Evolutionary conservation across 2,888 invertebrate genomes (phyloP).

Genomic region (Macrosiphum euphorbiae): DNA sequence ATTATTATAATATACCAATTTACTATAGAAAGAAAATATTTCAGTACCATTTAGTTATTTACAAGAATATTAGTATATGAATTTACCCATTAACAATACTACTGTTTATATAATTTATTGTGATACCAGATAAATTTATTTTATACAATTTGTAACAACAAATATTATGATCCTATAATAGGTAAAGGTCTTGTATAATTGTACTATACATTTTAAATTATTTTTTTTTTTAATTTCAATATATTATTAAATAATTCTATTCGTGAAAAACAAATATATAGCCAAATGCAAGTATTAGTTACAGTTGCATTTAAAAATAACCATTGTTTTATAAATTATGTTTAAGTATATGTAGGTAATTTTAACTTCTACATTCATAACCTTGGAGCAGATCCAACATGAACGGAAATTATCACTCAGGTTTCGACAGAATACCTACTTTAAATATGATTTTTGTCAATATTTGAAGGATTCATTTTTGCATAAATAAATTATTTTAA

Average conservation of each 20-base stretch:
- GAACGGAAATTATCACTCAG: slow-evolving; percentile 41
- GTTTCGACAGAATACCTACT: slow-evolving; percentile 41
- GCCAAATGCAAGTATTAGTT: background rate
- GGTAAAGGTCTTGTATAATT: background rate
- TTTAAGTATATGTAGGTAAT: slow-evolving; percentile 13
- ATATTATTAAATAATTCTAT: background rate
- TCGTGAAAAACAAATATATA: background rate
- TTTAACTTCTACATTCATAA: slow-evolving; percentile 37
- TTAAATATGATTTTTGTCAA: background rate
- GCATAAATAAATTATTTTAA: background rate
- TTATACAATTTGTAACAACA: background rate
- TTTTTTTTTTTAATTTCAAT: background rate
- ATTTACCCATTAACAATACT: background rate
- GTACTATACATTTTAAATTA: background rate
- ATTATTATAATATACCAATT: background rate
- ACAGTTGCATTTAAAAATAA: slow-evolving; percentile 48
- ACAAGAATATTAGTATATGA: background rate
- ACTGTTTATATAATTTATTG: background rate
- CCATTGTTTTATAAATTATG: slow-evolving; percentile 32
- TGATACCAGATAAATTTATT: background rate
- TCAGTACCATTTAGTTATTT: background rate
- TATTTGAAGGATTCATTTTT: background rate
- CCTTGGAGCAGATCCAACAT: slow-evolving; percentile 59
- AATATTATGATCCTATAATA: background rate
- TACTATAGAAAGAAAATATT: background rate